Conservation (phyloP, 2,113 vertebrate genomes). For the Plestiodon gilberti region DNA sequence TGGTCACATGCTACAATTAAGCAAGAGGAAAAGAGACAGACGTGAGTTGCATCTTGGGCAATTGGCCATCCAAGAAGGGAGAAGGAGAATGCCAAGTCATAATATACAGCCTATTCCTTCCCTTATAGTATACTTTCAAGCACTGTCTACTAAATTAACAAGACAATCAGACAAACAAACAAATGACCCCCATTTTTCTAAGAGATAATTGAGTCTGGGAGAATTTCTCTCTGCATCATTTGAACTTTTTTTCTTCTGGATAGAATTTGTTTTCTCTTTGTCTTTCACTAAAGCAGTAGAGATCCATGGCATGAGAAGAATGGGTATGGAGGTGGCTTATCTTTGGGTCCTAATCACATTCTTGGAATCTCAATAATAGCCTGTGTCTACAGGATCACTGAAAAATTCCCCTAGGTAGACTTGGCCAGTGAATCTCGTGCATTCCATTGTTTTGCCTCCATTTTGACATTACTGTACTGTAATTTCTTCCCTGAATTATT, state of each 20-base stretch:
- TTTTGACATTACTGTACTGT: background rate
- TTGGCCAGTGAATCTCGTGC: background rate
- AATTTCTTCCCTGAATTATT: background rate
- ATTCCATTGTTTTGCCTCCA: background rate
- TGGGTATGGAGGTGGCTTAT: background rate
- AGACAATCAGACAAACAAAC: background rate
- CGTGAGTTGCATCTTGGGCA: background rate
- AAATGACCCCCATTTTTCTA: background rate
- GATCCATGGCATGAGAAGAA: background rate
- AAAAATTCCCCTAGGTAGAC: background rate
- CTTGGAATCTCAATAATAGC: background rate
- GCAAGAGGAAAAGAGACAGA: background rate
- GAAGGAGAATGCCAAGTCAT: background rate
- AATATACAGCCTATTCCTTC: background rate
- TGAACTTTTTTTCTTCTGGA: background rate
- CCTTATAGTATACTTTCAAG: background rate
- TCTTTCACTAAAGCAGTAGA: background rate
- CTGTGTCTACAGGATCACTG: background rate
- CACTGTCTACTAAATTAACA: background rate
- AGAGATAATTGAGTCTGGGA: background rate
- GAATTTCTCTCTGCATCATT: background rate
- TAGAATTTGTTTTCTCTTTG: conserved; percentile 1
- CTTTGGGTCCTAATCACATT: background rate
- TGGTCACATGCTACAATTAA: background rate
- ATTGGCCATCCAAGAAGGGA: background rate